Base-by-base conservation (phyloP, 2,797 vertebrate species). In the Spinus pinus region DNA sequence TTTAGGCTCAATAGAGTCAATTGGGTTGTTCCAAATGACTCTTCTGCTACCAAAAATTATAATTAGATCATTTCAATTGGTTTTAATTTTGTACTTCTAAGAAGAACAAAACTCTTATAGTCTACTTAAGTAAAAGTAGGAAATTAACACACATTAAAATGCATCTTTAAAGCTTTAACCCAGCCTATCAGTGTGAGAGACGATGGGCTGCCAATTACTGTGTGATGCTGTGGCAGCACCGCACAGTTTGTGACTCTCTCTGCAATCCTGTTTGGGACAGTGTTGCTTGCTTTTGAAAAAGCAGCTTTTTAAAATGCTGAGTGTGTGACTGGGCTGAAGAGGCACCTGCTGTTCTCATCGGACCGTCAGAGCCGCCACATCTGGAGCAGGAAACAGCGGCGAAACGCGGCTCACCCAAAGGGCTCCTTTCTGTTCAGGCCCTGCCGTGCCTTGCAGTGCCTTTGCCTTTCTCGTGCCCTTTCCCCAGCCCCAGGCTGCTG, bases 81-180 rank as follows among this genome's bases (percentile, higher is more conserved):
- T 64, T 94, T 93, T 94, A 37, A 86, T 83, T 97, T 94, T 90
- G 57, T 91, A 27, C 31, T 81, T 84, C 44, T 60, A 67, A 65
- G 73, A 92, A 85, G 70, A 86, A 72, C 81, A 91, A 74, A 78
- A 60, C 67, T 58, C 50, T 86, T 87, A 50, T 7, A 74, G 81
- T 79, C 70, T 82, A 20, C 39, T 57, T 44, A 62, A 96, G 79
- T 87, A 61, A 83, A 92, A 92, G 64, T 28, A 92, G 85, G 57
- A 82, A 94, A 85, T 88, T 62, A 93, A 69, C 51, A 73, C 39
- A 8, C 20, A 10, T 42, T 39, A 49, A 28, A 74, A 87, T 58
- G 21, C 56, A 24, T 73, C 91, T 94, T 66, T 35, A 42, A 58
- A 33, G 33, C 64, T 46, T n/a, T 77, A 87, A 73, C 54, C 35